Conservation (phyloP, 1,140 invertebrate genomes). For the Bombus consobrinus region DNA sequence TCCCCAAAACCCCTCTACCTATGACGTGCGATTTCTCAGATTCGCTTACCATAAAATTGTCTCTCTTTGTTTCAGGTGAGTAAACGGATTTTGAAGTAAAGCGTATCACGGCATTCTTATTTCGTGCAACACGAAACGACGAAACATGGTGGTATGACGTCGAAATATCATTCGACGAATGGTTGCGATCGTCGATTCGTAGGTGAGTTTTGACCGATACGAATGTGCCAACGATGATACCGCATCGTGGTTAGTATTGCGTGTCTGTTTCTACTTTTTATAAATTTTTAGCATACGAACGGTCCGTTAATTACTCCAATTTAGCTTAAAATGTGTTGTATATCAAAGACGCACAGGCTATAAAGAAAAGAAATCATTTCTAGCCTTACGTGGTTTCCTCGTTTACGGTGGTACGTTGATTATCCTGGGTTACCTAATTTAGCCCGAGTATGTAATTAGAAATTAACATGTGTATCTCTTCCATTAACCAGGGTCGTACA, state of each 20-base stretch:
- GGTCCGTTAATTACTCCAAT: too few species aligned
- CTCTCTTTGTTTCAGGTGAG: constrained; percentile 61
- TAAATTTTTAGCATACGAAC: too few species aligned
- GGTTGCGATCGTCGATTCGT: constrained; percentile 1
- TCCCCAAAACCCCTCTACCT: not conserved
- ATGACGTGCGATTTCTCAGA: not conserved
- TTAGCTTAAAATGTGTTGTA: too few species aligned
- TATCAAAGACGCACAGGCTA: not conserved
- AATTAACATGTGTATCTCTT: not conserved
- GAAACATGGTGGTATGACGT: constrained; percentile 28
- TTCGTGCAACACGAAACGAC: constrained; percentile 38
- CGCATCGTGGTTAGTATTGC: not conserved
- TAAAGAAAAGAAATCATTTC: not conserved
- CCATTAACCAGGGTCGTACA: not conserved
- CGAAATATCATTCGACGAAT: constrained; percentile 42
- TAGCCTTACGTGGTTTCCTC: not conserved
- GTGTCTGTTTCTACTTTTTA: not conserved
- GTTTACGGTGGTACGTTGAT: not conserved
- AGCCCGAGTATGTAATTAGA: not conserved
- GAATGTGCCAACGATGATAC: too few species aligned
- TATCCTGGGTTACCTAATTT: not conserved
- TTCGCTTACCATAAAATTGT: constrained; percentile 22
- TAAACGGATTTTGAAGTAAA: constrained; percentile 38
- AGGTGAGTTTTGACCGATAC: not conserved
- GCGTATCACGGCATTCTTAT: constrained; percentile 40